Evolutionary conservation across 2,888 invertebrate genomes (phyloP), one percentile per base, ranked within the genome.

Genomic region (Dasysyrphus tricinctus): DNA sequence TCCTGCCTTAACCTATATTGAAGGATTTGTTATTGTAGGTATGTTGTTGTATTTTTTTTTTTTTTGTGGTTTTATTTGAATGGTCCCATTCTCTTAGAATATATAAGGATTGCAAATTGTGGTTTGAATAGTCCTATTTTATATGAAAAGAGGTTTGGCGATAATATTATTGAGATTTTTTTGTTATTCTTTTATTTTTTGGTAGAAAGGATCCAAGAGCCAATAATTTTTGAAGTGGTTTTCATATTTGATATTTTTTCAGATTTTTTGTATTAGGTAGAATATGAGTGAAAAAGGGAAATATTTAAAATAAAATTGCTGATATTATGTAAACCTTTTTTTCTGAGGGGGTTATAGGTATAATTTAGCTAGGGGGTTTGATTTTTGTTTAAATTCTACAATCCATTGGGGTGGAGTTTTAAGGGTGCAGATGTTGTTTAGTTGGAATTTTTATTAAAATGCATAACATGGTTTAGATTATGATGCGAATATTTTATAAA

Each of bases 71-170:
- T 54, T 69, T 54, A 39, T 69, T 69, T 69, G 69, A 69, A 69
- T 69, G 24, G 54, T 69, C 39, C 37, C 34, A 65, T 65, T 49
- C 14, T 51, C 19, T 70, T n/a, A 12, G 51, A 51, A 34, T 37
- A 54, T 57, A 54, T 44, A 54, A 16, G 61, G 65, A 54, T 69
- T 69, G 67, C 49, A 24, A 63, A 74, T 80, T 74, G 61, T 69
- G 73, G 74, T 69, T 69, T 80, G 67, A 57, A 73, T 67, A 49
- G 80, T 29, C 47, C 74, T 59, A 63, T 75, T 70, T 47, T 70
- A 56, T 54, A 47, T 42, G 39, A 69, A 75, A 65, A 63, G 80
- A 44, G 74, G 54, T 69, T 67, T 44, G 59, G 42, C 59, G 67
- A 61, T 74, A 51, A 67, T 74, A 80, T 63, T 79, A 61, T 61